Base-by-base conservation (phyloP, 2,888 invertebrate species). In the Epinotia demarniana region DNA sequence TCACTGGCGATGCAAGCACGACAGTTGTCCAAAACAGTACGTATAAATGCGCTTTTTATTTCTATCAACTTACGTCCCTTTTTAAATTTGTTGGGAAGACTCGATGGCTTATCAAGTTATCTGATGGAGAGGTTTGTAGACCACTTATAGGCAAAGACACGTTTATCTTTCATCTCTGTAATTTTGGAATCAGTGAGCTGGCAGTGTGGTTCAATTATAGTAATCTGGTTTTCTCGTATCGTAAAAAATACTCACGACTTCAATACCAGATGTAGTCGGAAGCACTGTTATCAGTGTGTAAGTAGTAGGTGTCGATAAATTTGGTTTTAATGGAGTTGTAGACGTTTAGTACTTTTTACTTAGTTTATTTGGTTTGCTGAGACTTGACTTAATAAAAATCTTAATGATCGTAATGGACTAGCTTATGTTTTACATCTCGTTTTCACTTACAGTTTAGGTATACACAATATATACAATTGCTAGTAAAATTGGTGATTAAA, bases 121-220 rank as follows among this genome's bases (percentile, higher is more conserved):
- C 90, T 84, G 89, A 90, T 90, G 79, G 73, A 75, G 83, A 83
- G 83, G 83, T 83, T 86, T 84, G 85, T 87, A 84, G 84, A 86
- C 88, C 85, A 87, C 84, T 86, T 86, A 86, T 87, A 85, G 84
- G 78, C 74, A 79, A 78, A 78, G 80, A 79, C 79, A 75, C 78
- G 70, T 79, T 86, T 88, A 89, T 90, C 89, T 83, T 80, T 83
- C 84, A 87, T 84, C 84, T 81, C 79, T 78, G 82, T 83, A 82
- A 85, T 87, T 87, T 89, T 85, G 85, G 84, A 84, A 82, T 82
- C 86, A 87, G 77, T 87, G 87, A 82, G 80, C 81, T 80, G 86
- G 46, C 80, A 77, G 73, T 79, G 79, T 78, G 78, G 75, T 80
- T 81, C 84, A 84, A 85, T 86, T 76, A 73, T 77, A 76, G 76